A percentile compares a stretch with the other conserved stretches of the same genome.
Conservation (phyloP, 92 coral and sea anemone species). For the Porites divaricata region DNA sequence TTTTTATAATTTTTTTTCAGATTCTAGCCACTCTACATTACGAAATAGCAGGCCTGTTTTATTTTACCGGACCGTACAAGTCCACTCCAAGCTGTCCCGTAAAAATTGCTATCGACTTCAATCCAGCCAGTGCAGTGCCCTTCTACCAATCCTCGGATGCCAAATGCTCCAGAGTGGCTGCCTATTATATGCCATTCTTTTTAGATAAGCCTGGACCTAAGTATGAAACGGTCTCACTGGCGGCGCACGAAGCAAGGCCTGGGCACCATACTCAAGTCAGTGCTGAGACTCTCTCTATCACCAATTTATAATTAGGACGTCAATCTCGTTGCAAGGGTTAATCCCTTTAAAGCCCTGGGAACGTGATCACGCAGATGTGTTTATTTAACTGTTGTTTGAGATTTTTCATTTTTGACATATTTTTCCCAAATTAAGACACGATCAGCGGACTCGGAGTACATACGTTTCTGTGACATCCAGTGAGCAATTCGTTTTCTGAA, state of each 20-base stretch:
- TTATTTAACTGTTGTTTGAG: too few species aligned
- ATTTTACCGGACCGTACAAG: slow-evolving; percentile 71
- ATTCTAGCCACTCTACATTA: slow-evolving; percentile 71
- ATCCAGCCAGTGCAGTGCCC: slow-evolving; percentile 34
- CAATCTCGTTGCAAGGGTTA: too few species aligned
- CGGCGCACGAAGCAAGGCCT: slow-evolving; percentile 62
- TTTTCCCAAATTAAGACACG: too few species aligned
- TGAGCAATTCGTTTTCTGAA: too few species aligned
- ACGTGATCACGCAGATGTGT: too few species aligned
- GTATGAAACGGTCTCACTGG: slow-evolving; percentile 23
- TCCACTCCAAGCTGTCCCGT: slow-evolving; percentile 86
- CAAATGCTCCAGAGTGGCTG: slow-evolving; percentile 22
- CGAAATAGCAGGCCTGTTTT: slow-evolving; percentile 68
- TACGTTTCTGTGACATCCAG: too few species aligned
- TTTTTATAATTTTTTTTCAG: slow-evolving; percentile 24
- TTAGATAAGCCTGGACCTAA: slow-evolving; percentile 40
- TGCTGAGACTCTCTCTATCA: not conserved
- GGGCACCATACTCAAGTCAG: slow-evolving; percentile 66
- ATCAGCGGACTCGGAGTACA: too few species aligned
- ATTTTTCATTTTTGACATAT: too few species aligned
- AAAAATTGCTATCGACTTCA: slow-evolving; percentile 26
- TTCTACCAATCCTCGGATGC: slow-evolving; percentile 15
- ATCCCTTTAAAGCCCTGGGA: too few species aligned
- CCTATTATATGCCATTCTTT: slow-evolving; percentile 47
- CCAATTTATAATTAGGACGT: not conserved